Conservation (phyloP, 30 jellyfish, hydroid and myxozoan genomes). For the Mastigias papua region DNA sequence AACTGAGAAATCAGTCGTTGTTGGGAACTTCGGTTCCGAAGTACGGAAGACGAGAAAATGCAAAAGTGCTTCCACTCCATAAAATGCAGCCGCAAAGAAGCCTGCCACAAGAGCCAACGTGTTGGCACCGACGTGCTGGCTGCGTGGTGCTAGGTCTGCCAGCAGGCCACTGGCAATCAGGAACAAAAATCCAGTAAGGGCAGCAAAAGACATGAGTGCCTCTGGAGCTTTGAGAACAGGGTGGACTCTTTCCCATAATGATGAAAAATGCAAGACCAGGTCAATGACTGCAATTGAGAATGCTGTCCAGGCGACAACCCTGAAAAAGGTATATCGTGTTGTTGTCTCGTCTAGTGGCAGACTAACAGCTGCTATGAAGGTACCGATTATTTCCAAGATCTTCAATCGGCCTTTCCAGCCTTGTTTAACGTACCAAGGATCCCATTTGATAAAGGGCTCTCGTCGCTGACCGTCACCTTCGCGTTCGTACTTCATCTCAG, state of each 20-base stretch:
- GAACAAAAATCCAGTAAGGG: conserved; percentile 69
- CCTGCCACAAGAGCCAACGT: conserved; percentile 67
- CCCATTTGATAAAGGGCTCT: conserved; percentile 25
- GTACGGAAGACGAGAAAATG: conserved; percentile 66
- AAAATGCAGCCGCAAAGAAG: conserved; percentile 64
- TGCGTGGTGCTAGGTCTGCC: conserved; percentile 70
- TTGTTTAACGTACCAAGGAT: conserved; percentile 43
- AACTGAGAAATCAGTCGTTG: conserved; percentile 52
- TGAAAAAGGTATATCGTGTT: conserved; percentile 50
- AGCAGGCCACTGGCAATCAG: conserved; percentile 64
- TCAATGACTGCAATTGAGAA: conserved; percentile 52
- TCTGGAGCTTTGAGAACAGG: conserved; percentile 63
- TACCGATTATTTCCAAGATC: conserved; percentile 37
- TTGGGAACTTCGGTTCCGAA: conserved; percentile 67
- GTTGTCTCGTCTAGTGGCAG: conserved; percentile 68
- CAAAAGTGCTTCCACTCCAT: conserved; percentile 65
- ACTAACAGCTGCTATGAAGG: conserved; percentile 52
- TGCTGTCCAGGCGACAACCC: conserved; percentile 77
- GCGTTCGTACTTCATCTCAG: conserved; percentile 62
- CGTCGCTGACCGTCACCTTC: conserved; percentile 34
- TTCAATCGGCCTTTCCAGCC: conserved; percentile 76
- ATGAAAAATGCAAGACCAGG: conserved; percentile 48
- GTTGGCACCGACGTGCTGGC: conserved; percentile 50
- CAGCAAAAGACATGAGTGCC: conserved; percentile 71
- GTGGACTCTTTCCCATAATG: conserved; percentile 65